Base-by-base conservation (phyloP, 2,888 invertebrate species). In the Hetaerina titia region DNA sequence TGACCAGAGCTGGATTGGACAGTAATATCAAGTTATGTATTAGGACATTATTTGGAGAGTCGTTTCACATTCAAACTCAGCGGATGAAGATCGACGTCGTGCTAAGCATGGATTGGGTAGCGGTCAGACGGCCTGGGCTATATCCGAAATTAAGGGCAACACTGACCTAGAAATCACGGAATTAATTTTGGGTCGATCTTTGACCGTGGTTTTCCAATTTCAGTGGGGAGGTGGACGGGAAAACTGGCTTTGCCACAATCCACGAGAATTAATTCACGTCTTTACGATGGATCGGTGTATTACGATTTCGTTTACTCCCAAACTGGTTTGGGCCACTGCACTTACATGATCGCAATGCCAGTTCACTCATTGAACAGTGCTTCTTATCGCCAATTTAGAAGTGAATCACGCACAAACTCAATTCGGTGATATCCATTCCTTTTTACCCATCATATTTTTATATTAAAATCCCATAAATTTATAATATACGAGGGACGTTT, bases 161-260 rank as follows among this genome's bases (percentile, higher is more conserved):
- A 31, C 81, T 81, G 81, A 81, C 81, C 81, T 81, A 81, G 81
- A 81, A 81, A 81, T 81, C 81, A 31, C 13, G 81, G 25, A 31
- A 31, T 31, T 81, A 81, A 81, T 81, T 81, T 81, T 81, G 81
- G 81, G 81, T 81, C 81, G 81, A 81, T 31, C 81, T 81, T 81
- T 81, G 81, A 31, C 31, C 81, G 81, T 81, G 81, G 81, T 9
- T 81, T 81, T 81, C 81, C 81, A 31, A 81, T 81, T 81, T 31
- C 81, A 81, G 81, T 31, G 31, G 31, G 31, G 25, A 81, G 81
- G 81, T 31, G 13, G 81, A 31, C 1, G 81, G 11, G 31, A 31
- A 81, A 81, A 81, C 81, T 4, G 81, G 81, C 25, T 81, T 81
- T 81, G 25, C 81, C 81, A 81, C 81, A 31, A 81, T 81, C 81